Evolutionary conservation across 2,113 vertebrate species (phyloP), one percentile per base, ranked within the genome.

Genomic region (Cavia aperea): DNA sequence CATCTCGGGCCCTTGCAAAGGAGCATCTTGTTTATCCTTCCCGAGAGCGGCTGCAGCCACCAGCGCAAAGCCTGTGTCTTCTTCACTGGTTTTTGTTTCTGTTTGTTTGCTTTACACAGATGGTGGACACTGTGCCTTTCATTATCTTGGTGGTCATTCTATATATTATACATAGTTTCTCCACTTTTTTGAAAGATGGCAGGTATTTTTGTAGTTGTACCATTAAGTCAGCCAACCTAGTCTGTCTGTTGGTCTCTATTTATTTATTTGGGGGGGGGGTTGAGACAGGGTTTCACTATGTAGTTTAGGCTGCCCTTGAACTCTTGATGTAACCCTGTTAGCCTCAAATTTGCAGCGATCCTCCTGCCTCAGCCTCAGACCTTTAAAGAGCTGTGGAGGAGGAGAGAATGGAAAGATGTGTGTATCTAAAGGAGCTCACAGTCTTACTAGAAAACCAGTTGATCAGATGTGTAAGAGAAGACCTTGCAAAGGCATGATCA

Each of bases 141-240:
- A 46, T 90, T 90, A 39, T 63, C 43, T 92, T 94, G 66, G 26
- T 90, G 68, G 78, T 94, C 73, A 66, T 89, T 89, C 36, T 72
- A 65, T 93, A 46, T 4, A 75, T 86, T 89, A 24, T 23, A 1
- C 92, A 60, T 21, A 68, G 56, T 85, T 26, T 16, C 65, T 89
- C 68, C 54, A 60, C 63, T 19, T 39, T 96, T 94, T 90, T 54
- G 49, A 90, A 92, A 84, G 54, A 24, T 77, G 63, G 31, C 13
- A 81, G 60, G 6, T 75, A 68, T 43, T 65, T 89, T 58, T 84
- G 19, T 83, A 92, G 91, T n/a, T 78, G 46, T 75, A 58, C 21
- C 33, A 18, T 91, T 19, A 84, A 7, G 60, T 81, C 56, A 92
- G 3, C 31, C 33, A 89, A 7, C 68, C 43, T 60, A 86, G 70